Percentiles rank a stretch among this genome's conserved stretches.
These are phyloP conservation scores for Adelosebastes latens DNA, from an alignment of 2,797 vertebrate species.

Conservation along the genomic window DNA sequence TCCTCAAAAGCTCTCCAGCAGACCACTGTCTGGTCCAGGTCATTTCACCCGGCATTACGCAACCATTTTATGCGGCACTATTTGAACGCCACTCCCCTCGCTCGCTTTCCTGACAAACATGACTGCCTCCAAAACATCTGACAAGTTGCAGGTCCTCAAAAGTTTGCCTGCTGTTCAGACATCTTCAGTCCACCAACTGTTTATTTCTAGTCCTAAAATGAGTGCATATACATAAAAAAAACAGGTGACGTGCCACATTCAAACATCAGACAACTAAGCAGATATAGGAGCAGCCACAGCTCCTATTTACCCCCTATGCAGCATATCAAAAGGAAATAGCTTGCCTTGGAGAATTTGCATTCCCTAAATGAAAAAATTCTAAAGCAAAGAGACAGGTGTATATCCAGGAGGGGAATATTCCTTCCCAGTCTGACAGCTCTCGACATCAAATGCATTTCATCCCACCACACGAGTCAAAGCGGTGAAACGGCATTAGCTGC, in stretches of 20 bases:
- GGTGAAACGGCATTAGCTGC: not conserved
- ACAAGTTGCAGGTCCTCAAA: conserved; percentile 3
- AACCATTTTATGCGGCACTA: conserved; percentile 23
- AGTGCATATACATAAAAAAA: not conserved
- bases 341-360: not conserved
- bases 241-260: not conserved
- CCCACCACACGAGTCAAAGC: not conserved
- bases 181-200: not conserved
- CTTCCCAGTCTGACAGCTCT: not conserved
- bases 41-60: conserved; percentile 35
- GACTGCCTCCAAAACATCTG: conserved; percentile 31
- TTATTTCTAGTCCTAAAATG: not conserved
- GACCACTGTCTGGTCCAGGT: conserved; percentile 21
- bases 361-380: not conserved
- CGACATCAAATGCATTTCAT: conserved; percentile 26
- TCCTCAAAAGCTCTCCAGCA: conserved; percentile 23
- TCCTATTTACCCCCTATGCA: not conserved
- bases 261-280: not conserved
- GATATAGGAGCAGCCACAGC: not conserved
- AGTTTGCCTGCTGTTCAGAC: not conserved
- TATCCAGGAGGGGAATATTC: not conserved
- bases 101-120: conserved; percentile 18
- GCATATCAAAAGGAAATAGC: not conserved
- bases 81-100: conserved; percentile 1
- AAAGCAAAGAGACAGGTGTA: not conserved